These are phyloP conservation scores for Stenolophus ochropezus DNA, from an alignment of 2,888 invertebrate species.

Conservation along the genomic window DNA sequence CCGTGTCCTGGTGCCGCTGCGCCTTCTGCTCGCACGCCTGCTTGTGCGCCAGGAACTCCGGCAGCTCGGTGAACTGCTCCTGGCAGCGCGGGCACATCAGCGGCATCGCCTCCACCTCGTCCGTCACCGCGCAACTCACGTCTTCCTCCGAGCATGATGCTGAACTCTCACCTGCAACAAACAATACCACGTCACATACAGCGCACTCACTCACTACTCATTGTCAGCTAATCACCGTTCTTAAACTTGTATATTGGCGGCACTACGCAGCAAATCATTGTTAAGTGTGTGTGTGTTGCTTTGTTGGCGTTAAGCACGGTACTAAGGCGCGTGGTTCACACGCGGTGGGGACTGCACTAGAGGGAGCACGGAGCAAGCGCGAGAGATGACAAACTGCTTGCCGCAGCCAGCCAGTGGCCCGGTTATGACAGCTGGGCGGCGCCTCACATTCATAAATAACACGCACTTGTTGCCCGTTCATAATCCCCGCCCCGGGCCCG, in stretches of 20 bases:
- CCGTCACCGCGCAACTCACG: constrained; percentile 59
- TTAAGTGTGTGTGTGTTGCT: neutral
- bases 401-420: constrained; percentile 79
- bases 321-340: constrained; percentile 31
- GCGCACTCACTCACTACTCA: neutral
- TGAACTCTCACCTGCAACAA: constrained; percentile 81
- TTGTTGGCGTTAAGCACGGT: constrained; percentile 14
- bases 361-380: constrained; percentile 69
- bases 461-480: constrained; percentile 79
- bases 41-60: constrained; percentile 80
- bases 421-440: constrained; percentile 83
- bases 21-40: constrained; percentile 79
- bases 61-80: constrained; percentile 79
- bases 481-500: constrained; percentile 78
- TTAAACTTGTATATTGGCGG: constrained; percentile 20
- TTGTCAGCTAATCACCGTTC: neutral
- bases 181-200: constrained; percentile 51
- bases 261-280: constrained; percentile 14
- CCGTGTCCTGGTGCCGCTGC: constrained; percentile 79
- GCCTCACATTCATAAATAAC: constrained; percentile 81
- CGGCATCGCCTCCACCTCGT: constrained; percentile 66
- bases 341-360: constrained; percentile 21
- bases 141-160: constrained; percentile 82
- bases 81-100: constrained; percentile 81
- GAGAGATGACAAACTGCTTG: constrained; percentile 71